Base-by-base conservation (phyloP, 1,140 invertebrate genomes). In the Calephelis virginiensis region DNA sequence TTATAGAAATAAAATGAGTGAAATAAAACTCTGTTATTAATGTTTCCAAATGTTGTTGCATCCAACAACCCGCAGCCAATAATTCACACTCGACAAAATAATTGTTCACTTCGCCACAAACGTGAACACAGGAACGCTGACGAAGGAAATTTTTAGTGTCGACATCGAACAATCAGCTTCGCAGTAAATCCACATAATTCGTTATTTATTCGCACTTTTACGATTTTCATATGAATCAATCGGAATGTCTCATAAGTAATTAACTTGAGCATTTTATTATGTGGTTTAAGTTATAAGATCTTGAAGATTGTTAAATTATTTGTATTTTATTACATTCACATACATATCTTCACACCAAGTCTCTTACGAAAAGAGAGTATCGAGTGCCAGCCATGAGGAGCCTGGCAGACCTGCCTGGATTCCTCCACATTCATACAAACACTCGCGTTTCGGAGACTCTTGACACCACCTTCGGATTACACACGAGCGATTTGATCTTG, bases 171-270 rank as follows among this genome's bases (percentile, higher is more conserved):
- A 71, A 68, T 74, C 63, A 70, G 56, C 59, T 67, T 72, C 64
- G 37, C 67, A 66, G 67, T 78, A 75, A 75, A 75, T 74, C 70
- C 62, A 63, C 65, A 75, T 59, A 59, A 64, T 69, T 65, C 60
- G 66, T 75, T 71, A 73, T 71, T 76, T 75, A 81, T 75, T 71
- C 64, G 14, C 68, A 69, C 61, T 43, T 80, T 83, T 80, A 81
- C 68, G 79, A 76, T 67, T 68, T 77, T 75, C 76, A 64, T 76
- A 73, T 74, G 77, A 82, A 85, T 85, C 81, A 81, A 85, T 83
- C 76, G 72, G 76, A 72, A 67, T 72, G 76, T 68, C 74, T 77
- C 74, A 75, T 75, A 76, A 79, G 73, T 75, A 80, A 83, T 83
- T 85, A 82, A 83, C 61, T 77, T 69, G 67, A 71, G 70, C 49